Conservation (phyloP, 2,797 vertebrate species). For the Pipistrellus pygmaeus region DNA sequence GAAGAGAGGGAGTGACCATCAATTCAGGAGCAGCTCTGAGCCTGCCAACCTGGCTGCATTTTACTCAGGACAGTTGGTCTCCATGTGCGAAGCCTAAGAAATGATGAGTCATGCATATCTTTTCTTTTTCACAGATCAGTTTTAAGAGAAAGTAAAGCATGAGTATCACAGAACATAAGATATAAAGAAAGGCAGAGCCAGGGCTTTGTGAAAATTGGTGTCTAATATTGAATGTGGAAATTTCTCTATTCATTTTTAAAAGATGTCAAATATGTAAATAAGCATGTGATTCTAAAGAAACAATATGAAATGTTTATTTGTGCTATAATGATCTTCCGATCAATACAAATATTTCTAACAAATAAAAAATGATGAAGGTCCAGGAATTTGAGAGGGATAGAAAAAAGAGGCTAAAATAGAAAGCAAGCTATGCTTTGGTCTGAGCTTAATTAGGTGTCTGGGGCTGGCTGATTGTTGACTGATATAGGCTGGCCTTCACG, state of each 20-base stretch:
- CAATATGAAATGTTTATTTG: neutral
- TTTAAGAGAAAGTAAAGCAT: neutral
- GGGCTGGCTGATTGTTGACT: neutral
- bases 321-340: neutral
- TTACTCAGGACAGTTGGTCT: neutral
- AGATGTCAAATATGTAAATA: neutral
- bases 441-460: neutral
- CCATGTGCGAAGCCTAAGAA: neutral
- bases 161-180: neutral
- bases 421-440: neutral
- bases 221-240: neutral
- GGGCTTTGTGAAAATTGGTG: neutral
- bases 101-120: neutral
- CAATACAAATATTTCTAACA: neutral
- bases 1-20: neutral
- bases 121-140: conserved; percentile 2
- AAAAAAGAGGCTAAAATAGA: neutral
- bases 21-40: neutral
- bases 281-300: neutral
- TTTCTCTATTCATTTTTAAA: neutral
- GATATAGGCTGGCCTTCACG: neutral
- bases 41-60: fast-evolving
- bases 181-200: neutral
- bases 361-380: neutral
- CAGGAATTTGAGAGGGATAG: neutral